Evolutionary conservation across 1,140 invertebrate species (phyloP).

Genomic region (Atta cephalotes): DNA sequence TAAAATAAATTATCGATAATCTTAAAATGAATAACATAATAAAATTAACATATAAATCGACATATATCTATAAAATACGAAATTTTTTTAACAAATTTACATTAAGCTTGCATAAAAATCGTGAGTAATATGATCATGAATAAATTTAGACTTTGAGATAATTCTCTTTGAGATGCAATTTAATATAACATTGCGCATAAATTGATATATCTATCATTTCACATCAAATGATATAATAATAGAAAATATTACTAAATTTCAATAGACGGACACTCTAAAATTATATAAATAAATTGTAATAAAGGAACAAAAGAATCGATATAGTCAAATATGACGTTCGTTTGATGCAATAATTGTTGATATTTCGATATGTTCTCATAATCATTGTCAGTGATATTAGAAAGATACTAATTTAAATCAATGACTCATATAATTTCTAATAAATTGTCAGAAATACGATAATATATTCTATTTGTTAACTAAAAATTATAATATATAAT

Average conservation of each 20-base stretch:
- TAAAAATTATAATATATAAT: slow-evolving; percentile 30
- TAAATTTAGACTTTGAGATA: background rate
- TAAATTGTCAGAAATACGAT: slow-evolving; percentile 27
- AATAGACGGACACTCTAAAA: background rate
- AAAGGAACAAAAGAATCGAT: slow-evolving; percentile 28
- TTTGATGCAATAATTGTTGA: slow-evolving; percentile 15
- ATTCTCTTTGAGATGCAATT: background rate
- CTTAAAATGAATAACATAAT: background rate
- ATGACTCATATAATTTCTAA: slow-evolving; percentile 26
- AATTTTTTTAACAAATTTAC: background rate
- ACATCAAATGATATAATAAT: background rate
- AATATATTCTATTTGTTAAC: slow-evolving; percentile 9
- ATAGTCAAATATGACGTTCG: slow-evolving; percentile 27
- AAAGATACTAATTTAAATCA: slow-evolving; percentile 61
- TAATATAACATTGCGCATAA: background rate
- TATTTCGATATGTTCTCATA: background rate
- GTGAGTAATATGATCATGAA: background rate
- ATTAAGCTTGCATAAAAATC: background rate
- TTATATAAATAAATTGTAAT: background rate
- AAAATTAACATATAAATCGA: background rate
- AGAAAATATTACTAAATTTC: slow-evolving; percentile 38
- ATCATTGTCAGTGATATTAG: slow-evolving; percentile 24
- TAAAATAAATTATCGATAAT: slow-evolving; percentile 29
- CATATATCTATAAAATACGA: background rate
- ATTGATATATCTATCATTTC: slow-evolving; percentile 14